Conservation (phyloP, 2,888 invertebrate species). For the Fragum whitleyi region DNA sequence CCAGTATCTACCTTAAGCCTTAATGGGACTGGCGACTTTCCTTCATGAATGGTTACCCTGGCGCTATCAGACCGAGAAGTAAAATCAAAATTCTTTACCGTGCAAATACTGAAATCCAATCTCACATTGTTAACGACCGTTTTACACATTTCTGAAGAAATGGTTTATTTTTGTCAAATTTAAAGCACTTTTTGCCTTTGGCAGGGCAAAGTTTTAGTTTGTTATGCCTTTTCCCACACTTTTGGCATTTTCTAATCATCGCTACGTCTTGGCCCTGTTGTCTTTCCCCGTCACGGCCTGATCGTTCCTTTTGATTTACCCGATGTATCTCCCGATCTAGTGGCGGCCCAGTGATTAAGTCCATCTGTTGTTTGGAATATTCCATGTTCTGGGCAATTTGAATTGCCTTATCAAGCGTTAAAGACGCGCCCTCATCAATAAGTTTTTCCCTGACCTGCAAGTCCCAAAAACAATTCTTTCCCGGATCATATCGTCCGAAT, state of each 20-base stretch:
- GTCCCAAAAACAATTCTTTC: neutral
- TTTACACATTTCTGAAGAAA: neutral
- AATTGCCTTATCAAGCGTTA: neutral
- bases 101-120: neutral
- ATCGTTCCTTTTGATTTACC: neutral
- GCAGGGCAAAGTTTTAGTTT: neutral
- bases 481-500: neutral
- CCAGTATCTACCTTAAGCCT: neutral
- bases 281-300: neutral
- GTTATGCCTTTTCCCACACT: neutral
- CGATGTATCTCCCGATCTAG: neutral
- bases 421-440: neutral
- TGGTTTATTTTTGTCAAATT: neutral
- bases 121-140: neutral
- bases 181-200: neutral
- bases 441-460: neutral
- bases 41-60: neutral
- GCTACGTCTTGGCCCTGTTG: too few species aligned
- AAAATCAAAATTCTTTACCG: neutral
- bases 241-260: too few species aligned
- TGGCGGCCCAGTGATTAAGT: neutral
- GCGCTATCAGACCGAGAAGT: neutral
- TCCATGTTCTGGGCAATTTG: neutral
- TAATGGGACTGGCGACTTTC: neutral
- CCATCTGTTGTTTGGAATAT: neutral